Evolutionary conservation across 2,113 vertebrate genomes (phyloP).

Genomic region (Phylloscopus whistleri): DNA sequence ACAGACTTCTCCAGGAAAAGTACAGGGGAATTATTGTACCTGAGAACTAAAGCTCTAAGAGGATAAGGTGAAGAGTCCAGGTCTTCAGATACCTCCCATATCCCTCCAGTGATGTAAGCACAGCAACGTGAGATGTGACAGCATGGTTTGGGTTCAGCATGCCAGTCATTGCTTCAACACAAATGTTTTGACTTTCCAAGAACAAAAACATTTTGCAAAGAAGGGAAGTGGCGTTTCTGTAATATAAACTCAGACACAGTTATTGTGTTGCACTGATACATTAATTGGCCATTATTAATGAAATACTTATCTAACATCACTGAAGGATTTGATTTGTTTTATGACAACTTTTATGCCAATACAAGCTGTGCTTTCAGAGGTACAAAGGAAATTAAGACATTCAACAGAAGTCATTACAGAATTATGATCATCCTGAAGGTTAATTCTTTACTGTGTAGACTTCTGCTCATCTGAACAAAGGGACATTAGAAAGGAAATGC

Average conservation of each 20-base stretch:
- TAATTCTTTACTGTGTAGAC: neutral
- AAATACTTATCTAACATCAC: neutral
- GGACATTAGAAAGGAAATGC: neutral
- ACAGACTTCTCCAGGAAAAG: neutral
- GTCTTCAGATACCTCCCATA: neutral
- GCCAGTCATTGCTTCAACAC: neutral
- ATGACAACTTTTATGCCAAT: neutral
- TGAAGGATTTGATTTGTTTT: neutral
- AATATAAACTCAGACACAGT: neutral
- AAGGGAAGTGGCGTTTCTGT: constrained; percentile 54
- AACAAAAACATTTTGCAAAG: constrained; percentile 65
- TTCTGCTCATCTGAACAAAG: neutral
- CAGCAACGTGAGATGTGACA: fast-evolving
- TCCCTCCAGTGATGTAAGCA: neutral
- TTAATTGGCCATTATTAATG: neutral
- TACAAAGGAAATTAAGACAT: neutral
- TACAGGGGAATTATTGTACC: neutral
- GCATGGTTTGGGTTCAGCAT: neutral
- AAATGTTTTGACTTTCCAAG: neutral
- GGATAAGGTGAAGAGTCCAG: neutral
- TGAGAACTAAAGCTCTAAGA: neutral
- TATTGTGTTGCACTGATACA: neutral
- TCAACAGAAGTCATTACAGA: neutral
- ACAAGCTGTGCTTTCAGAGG: neutral
- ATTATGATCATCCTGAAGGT: neutral